phyloP scores from a whole-genome alignment of 2,113 vertebrate species.

The Shinisaurus crocodilurus region DNA sequence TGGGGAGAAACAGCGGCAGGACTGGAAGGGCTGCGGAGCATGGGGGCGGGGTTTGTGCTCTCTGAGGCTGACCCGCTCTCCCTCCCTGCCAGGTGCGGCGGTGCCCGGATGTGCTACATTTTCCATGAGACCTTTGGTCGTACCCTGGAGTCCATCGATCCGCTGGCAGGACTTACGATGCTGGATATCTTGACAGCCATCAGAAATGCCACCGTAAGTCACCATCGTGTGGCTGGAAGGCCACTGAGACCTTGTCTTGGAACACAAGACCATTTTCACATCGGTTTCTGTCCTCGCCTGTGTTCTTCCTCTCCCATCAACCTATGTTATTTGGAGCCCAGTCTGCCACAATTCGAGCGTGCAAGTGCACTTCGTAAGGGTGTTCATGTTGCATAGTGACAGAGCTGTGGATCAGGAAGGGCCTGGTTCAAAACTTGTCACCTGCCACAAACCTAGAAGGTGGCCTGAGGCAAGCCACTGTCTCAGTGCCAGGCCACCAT shows the following conservation, averaged over 20 bases:
- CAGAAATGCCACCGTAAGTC: slow-evolving; percentile 79
- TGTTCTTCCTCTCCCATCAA: neutral
- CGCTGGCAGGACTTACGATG: slow-evolving; percentile 79
- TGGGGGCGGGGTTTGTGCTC: no score
- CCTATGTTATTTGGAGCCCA: neutral
- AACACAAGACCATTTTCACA: no score
- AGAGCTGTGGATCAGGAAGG: neutral
- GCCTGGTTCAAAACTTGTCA: neutral
- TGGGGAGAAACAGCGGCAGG: neutral
- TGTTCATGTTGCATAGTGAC: neutral
- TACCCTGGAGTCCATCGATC: slow-evolving; percentile 83
- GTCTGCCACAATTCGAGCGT: neutral
- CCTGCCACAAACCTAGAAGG: neutral
- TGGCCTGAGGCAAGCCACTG: neutral
- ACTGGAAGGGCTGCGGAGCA: neutral
- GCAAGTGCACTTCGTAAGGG: neutral
- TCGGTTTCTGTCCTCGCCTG: neutral
- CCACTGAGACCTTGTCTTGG: neutral
- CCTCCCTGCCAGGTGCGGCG: slow-evolving; percentile 74
- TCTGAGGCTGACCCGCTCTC: neutral
- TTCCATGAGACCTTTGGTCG: slow-evolving; percentile 86
- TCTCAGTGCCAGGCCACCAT: no score
- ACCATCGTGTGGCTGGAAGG: neutral
- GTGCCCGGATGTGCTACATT: slow-evolving; percentile 85
- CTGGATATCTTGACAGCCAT: slow-evolving; percentile 84